A percentile compares a stretch with the other conserved stretches of the same genome.
phyloP scores from a whole-genome alignment of 2,888 invertebrate species.

The Tipula lateralis region DNA sequence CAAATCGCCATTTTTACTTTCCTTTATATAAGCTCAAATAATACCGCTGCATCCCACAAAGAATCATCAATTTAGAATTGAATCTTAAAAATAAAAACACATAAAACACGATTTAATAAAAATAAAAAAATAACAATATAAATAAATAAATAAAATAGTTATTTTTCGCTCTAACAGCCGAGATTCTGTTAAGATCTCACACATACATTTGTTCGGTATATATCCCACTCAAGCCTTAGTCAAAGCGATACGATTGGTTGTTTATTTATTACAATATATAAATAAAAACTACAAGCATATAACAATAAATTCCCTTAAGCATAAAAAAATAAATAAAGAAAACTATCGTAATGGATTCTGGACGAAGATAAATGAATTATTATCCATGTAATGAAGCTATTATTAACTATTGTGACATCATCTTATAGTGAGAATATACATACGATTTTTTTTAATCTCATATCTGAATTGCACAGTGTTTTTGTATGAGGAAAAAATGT shows the following conservation, averaged over 20 bases:
- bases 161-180: background rate
- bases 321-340: background rate
- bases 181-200: background rate
- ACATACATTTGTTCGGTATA: background rate
- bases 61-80: slow-evolving; percentile 13
- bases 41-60: background rate
- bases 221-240: background rate
- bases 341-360: slow-evolving; percentile 13
- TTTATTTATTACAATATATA: background rate
- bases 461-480: background rate
- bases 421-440: background rate
- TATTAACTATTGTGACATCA: slow-evolving; percentile 19
- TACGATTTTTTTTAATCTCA: background rate
- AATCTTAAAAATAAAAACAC: background rate
- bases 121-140: slow-evolving; percentile 24
- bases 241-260: background rate
- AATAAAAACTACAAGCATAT: background rate
- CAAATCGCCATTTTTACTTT: background rate
- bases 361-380: slow-evolving; percentile 24
- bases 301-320: slow-evolving; percentile 11
- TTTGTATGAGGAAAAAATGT: background rate
- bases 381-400: slow-evolving; percentile 19
- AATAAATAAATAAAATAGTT: background rate
- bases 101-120: slow-evolving; percentile 11
- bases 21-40: background rate